A percentile compares a stretch with the other conserved stretches of the same genome.
phyloP scores from a whole-genome alignment of 2,888 invertebrate genomes.

The Drosophila pegasa region DNA sequence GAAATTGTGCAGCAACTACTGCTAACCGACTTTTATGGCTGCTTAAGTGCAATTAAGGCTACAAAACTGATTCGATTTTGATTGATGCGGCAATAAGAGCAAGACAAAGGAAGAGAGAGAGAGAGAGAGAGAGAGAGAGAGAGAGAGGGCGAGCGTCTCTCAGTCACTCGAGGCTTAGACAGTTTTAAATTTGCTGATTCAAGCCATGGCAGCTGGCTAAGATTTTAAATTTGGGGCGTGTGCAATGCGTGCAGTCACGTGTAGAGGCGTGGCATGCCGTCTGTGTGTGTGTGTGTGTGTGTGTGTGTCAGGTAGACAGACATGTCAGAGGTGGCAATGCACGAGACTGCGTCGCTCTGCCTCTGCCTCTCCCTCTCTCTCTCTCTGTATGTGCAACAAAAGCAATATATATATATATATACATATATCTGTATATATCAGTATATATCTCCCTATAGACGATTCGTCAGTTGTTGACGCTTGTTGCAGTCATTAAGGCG shows the following conservation, averaged over 20 bases:
- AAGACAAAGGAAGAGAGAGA: conserved; percentile 4
- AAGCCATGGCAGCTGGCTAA: neutral
- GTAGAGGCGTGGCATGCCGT: conserved; percentile 9
- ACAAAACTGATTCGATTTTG: conserved; percentile 73
- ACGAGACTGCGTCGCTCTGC: conserved; percentile 3
- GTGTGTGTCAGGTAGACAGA: conserved; percentile 33
- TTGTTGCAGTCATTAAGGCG: conserved; percentile 75
- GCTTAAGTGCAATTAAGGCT: conserved; percentile 73
- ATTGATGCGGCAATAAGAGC: conserved; percentile 46
- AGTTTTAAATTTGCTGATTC: conserved; percentile 4
- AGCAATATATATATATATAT: neutral
- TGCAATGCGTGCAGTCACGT: conserved; percentile 46
- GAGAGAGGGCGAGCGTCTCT: neutral
- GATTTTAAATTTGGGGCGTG: conserved; percentile 53
- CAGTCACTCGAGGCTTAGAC: neutral
- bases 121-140: conserved; percentile 1
- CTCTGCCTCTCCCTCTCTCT: conserved; percentile 9
- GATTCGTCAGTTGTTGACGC: conserved; percentile 55
- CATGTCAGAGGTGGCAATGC: conserved; percentile 11
- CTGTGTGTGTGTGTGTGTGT: conserved; percentile 25
- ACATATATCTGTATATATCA: neutral
- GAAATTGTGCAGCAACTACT: conserved; percentile 58
- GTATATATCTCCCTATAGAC: conserved; percentile 10
- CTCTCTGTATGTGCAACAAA: conserved; percentile 44
- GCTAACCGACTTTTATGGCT: conserved; percentile 74